These are phyloP conservation scores for Pogonus chalceus DNA, from an alignment of 1,140 invertebrate species.

Conservation along the genomic window DNA sequence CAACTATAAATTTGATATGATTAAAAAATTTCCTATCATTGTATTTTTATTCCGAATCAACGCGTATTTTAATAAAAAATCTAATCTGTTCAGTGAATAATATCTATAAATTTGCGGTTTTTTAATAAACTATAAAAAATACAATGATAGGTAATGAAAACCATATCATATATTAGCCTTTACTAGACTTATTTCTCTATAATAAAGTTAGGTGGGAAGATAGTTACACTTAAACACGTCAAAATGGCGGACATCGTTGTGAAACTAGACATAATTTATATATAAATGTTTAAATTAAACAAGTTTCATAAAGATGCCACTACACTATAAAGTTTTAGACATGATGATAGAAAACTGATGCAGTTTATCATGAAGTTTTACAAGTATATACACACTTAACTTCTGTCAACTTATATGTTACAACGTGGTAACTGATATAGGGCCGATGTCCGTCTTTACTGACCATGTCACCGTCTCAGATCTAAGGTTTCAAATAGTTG, in stretches of 20 bases:
- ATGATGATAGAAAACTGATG: slow-evolving; percentile 7
- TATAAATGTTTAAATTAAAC: background rate
- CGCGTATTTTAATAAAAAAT: too few relatives aligned
- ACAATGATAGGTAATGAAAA: too few relatives aligned
- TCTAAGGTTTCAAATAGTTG: too few relatives aligned
- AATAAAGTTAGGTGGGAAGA: slow-evolving; percentile 7
- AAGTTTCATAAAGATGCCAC: background rate
- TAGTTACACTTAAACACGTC: slow-evolving; percentile 6
- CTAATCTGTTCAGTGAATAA: too few relatives aligned
- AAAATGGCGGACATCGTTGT: background rate
- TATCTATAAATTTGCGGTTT: too few relatives aligned
- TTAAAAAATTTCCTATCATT: background rate
- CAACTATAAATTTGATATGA: background rate
- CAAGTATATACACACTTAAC: slow-evolving; percentile 7
- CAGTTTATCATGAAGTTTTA: slow-evolving; percentile 5
- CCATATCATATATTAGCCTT: too few relatives aligned
- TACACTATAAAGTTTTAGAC: slow-evolving; percentile 1
- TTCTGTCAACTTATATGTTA: slow-evolving; percentile 5
- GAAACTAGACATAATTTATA: background rate
- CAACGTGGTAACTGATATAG: slow-evolving; percentile 1
- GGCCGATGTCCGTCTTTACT: background rate
- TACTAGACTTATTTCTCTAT: slow-evolving; percentile 2
- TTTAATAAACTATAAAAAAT: too few relatives aligned
- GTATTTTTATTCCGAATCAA: too few relatives aligned
- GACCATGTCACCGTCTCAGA: too few relatives aligned